Base-by-base conservation (phyloP, 2,888 invertebrate species). In the Danaus chrysippus region DNA sequence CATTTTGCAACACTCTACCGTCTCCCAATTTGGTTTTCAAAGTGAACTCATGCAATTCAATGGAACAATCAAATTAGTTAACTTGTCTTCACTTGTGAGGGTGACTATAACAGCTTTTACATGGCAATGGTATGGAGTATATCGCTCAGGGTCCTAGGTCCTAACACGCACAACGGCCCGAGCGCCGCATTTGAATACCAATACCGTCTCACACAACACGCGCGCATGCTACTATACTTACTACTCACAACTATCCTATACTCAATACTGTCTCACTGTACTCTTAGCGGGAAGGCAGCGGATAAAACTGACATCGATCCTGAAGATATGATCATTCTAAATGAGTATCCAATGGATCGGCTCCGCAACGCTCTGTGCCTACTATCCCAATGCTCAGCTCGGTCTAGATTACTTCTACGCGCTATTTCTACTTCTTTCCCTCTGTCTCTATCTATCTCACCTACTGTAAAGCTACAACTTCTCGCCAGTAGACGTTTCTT, bases 121-220 rank as follows among this genome's bases (percentile, higher is more conserved):
- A 63, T 68, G 43, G 58, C 43, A 59, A 54, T 58, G 42, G 46
- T 53, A 34, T 12, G 53, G 49, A 64, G 55, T 42, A 17, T 57
- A 55, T 58, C 58, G 59, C 61, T 64, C 59, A 63, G 60, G 75
- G 76, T 73, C 74, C 71, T 73, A 71, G 74, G 71, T 76, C 76
- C 73, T 75, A 66, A 81, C 86, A 84, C 83, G 82, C 88, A 86
- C 86, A 78, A 82, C 75, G 85, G 86, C 87, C 86, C 89, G 88
- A 90, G 86, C 87, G 89, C 89, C 91, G 93, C 93, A 93, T 93
- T 93, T 93, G 93, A 93, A 93, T 93, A 93, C 93, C 93, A 93
- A 93, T 93, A 93, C 93, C 91, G 83, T 84, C 82, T 81, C 84
- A 90, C 91, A 88, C 86, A 81, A 90, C 89, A 90, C 89, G 87